Conservation (phyloP, 1,140 invertebrate species). For the Dufourea novaeangliae region DNA sequence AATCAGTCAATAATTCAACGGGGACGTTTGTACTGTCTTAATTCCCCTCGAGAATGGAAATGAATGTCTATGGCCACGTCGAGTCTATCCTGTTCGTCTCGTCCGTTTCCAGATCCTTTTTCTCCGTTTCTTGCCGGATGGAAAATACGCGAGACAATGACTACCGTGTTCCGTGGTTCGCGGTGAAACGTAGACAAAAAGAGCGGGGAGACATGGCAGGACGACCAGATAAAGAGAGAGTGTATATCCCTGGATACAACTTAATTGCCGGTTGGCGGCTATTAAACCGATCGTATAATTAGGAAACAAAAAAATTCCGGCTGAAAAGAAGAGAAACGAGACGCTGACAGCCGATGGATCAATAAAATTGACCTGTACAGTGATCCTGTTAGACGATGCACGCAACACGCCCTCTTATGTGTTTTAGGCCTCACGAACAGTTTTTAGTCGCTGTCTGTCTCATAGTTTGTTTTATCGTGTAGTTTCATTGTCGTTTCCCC, state of each 20-base stretch:
- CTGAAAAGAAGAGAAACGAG: conserved; percentile 1
- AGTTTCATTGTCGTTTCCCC: too few relatives aligned
- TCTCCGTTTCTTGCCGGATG: not conserved
- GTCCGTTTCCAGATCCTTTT: conserved; percentile 2
- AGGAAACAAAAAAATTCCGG: conserved; percentile 41
- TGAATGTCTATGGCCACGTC: conserved; percentile 30
- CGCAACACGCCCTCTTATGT: not conserved
- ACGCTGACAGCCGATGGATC: conserved; percentile 23
- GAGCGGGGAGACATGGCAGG: too few relatives aligned
- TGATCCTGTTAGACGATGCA: conserved; percentile 40
- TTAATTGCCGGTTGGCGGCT: conserved; percentile 57
- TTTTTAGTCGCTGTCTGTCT: too few relatives aligned
- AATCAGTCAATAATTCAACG: conserved; percentile 18
- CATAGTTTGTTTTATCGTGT: too few relatives aligned
- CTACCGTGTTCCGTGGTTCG: not conserved
- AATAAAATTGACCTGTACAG: conserved; percentile 51
- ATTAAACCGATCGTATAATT: conserved; percentile 49
- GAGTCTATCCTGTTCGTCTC: conserved; percentile 28
- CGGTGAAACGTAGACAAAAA: not conserved
- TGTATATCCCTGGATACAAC: conserved; percentile 26
- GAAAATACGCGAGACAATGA: not conserved
- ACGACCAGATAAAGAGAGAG: conserved; percentile 11
- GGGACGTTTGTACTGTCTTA: conserved; percentile 17
- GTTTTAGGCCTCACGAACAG: too few relatives aligned
- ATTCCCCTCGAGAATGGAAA: conserved; percentile 54